A percentile compares a stretch with the other conserved stretches of the same genome.
Evolutionary conservation across 1,140 invertebrate species (phyloP).

Genomic region (Aplysia californica): DNA sequence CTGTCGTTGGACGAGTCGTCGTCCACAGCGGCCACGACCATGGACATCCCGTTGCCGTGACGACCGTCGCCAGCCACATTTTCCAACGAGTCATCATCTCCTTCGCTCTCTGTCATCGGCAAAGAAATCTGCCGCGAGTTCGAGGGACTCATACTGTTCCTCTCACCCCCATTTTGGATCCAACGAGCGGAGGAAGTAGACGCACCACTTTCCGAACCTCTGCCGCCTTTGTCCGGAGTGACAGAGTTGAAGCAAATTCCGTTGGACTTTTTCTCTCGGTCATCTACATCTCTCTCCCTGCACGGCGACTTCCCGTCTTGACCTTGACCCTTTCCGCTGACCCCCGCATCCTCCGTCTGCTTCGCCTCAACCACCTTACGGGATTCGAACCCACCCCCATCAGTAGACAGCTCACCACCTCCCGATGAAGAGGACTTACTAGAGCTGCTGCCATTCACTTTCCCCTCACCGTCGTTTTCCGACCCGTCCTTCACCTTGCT

Average conservation of each 20-base stretch:
- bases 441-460: not conserved
- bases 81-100: not conserved
- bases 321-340: not conserved
- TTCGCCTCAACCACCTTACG: not conserved
- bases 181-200: not conserved
- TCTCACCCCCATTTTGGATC: too few species aligned
- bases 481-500: too few species aligned
- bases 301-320: not conserved
- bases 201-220: too few species aligned
- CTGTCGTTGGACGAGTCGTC: slow-evolving; percentile 1
- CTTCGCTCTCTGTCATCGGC: not conserved
- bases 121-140: not conserved
- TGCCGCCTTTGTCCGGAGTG: not conserved
- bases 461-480: not conserved
- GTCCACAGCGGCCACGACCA: not conserved
- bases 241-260: not conserved
- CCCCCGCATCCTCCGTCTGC: not conserved
- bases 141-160: not conserved
- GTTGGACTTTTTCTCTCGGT: not conserved
- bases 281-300: not conserved
- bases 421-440: too few species aligned
- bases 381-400: not conserved
- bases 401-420: not conserved
- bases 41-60: too few species aligned
- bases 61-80: not conserved